Evolutionary conservation across 2,113 vertebrate genomes (phyloP).

Genomic region (Sapajus apella): DNA sequence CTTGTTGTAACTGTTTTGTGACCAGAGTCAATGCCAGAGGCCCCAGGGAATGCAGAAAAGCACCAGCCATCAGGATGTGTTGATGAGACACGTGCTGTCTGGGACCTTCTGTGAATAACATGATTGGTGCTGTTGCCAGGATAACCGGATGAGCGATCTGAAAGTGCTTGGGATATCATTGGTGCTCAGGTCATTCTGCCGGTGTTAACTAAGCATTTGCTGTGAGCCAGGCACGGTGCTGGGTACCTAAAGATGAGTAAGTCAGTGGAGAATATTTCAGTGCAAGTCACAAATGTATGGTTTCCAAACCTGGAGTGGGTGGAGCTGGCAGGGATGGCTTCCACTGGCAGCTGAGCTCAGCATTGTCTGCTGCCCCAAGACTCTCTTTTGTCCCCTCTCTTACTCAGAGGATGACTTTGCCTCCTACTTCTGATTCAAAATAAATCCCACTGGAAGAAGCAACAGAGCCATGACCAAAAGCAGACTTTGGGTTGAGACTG

Average conservation of each 20-base stretch:
- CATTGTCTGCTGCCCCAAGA: background rate
- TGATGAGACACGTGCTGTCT: accelerated
- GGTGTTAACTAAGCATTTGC: background rate
- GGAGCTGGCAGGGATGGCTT: background rate
- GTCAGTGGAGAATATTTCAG: background rate
- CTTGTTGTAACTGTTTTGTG: background rate
- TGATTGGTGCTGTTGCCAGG: accelerated
- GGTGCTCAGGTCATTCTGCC: background rate
- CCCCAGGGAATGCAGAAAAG: background rate
- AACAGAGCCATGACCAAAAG: background rate
- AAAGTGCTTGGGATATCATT: background rate
- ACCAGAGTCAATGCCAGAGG: background rate
- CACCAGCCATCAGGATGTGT: accelerated
- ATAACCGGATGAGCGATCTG: background rate
- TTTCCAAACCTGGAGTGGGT: background rate
- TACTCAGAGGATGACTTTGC: background rate
- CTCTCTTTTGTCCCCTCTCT: background rate
- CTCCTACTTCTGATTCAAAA: background rate
- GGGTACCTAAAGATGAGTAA: background rate
- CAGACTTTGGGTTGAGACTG: background rate
- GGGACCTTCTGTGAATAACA: background rate
- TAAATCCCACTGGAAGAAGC: background rate
- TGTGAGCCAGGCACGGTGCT: background rate
- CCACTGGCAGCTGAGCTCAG: background rate
- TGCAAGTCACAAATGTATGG: background rate